These are phyloP conservation scores for Beaufortia kweichowensis DNA, from an alignment of 2,113 vertebrate species.

Conservation along the genomic window DNA sequence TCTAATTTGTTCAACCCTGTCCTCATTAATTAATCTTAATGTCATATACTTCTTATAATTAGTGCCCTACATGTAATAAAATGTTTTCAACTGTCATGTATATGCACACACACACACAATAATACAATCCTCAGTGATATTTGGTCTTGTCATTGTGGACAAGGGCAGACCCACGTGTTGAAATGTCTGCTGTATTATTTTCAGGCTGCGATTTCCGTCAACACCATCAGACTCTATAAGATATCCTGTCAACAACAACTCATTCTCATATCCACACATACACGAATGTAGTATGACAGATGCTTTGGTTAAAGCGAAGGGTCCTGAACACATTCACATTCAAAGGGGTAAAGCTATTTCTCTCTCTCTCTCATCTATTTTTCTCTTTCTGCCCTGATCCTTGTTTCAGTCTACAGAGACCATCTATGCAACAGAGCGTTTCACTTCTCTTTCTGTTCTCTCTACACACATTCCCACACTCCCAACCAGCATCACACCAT, in stretches of 20 bases:
- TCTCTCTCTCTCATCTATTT: slow-evolving; percentile 13
- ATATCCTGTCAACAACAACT: slow-evolving; percentile 19
- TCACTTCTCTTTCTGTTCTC: slow-evolving; percentile 20
- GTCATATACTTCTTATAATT: not conserved
- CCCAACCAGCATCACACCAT: not conserved
- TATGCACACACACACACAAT: not conserved
- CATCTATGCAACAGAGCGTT: slow-evolving; percentile 31
- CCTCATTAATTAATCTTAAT: not conserved
- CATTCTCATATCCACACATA: slow-evolving; percentile 19
- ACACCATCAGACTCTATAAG: slow-evolving; percentile 31
- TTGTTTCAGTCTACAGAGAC: slow-evolving; percentile 52
- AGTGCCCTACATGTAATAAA: not conserved
- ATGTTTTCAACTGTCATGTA: not conserved
- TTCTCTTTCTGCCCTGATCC: slow-evolving; percentile 43
- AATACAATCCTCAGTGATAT: slow-evolving; percentile 10
- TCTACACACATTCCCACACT: not conserved
- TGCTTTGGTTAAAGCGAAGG: slow-evolving; percentile 37
- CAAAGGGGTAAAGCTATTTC: slow-evolving; percentile 30
- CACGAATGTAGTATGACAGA: slow-evolving; percentile 7
- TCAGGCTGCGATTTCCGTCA: slow-evolving; percentile 38
- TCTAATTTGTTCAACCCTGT: not conserved
- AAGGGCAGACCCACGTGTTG: slow-evolving; percentile 30
- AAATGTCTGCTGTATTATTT: slow-evolving; percentile 38
- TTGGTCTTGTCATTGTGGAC: slow-evolving; percentile 40
- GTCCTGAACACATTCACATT: slow-evolving; percentile 36